Conservation (phyloP, 2,113 vertebrate genomes). For the Calyptomena viridis region DNA sequence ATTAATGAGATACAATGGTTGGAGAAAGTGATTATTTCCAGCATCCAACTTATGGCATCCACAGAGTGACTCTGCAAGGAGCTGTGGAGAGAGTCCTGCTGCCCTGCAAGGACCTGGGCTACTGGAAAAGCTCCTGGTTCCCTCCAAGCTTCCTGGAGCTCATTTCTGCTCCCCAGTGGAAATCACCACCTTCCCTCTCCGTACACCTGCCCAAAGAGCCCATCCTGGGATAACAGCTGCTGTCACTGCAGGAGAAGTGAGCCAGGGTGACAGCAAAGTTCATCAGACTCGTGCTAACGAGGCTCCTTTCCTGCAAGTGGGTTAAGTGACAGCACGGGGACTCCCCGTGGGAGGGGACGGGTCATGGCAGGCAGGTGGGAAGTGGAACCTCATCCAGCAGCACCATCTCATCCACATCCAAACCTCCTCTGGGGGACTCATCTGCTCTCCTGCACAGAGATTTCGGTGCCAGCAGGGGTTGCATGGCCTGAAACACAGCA, state of each 20-base stretch:
- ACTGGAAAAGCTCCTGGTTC: neutral
- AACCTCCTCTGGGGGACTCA: neutral
- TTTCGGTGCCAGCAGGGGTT: accelerated
- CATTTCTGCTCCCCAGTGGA: neutral
- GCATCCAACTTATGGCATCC: neutral
- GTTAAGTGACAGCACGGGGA: neutral
- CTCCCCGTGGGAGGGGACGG: accelerated
- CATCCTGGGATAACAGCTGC: neutral
- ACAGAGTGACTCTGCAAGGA: neutral
- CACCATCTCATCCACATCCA: neutral
- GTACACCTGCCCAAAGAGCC: neutral
- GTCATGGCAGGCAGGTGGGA: neutral
- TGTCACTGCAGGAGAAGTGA: accelerated
- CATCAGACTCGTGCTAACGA: neutral
- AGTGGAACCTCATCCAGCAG: neutral
- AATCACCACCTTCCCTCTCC: neutral
- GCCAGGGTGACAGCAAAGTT: neutral
- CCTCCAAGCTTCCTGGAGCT: neutral
- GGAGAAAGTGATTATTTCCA: neutral
- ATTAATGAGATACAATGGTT: neutral
- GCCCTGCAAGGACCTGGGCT: neutral
- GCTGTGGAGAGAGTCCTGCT: too few species aligned
- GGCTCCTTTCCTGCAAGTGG: neutral
- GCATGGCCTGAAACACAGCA: neutral
- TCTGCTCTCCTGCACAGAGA: neutral